phyloP scores from a whole-genome alignment of 2,113 vertebrate species.

The Cavia porcellus region DNA sequence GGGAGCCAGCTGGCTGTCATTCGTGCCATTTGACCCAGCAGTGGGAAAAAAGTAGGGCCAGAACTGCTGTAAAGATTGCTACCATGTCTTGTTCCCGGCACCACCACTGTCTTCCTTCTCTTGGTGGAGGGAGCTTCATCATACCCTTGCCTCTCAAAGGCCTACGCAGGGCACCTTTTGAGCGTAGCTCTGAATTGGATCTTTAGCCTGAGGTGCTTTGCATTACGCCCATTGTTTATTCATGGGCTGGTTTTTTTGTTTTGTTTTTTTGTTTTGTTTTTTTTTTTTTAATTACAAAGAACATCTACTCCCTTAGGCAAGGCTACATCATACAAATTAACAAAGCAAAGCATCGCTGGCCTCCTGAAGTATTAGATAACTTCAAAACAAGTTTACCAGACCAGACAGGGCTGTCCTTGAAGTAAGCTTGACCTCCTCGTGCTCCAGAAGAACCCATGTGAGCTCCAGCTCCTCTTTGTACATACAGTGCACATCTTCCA shows the following conservation, averaged over 20 bases:
- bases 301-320: slow-evolving; percentile 62
- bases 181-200: neutral
- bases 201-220: slow-evolving; percentile 52
- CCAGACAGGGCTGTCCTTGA: neutral
- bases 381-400: neutral
- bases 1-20: neutral
- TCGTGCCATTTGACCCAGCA: neutral
- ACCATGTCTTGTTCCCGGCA: neutral
- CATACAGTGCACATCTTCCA: neutral
- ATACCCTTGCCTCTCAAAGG: neutral
- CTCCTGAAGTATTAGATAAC: neutral
- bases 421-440: neutral
- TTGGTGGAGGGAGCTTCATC: neutral
- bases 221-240: slow-evolving; percentile 70
- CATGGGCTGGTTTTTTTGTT: slow-evolving; percentile 54
- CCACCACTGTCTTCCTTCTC: neutral
- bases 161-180: neutral
- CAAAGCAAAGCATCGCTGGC: neutral
- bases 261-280: neutral
- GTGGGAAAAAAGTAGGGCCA: neutral
- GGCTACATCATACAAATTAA: neutral
- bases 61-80: accelerated
- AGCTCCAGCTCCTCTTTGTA: accelerated
- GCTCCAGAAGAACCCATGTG: neutral
- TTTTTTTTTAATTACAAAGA: slow-evolving; percentile 50